Percentiles rank a stretch among this genome's conserved stretches.
Evolutionary conservation across 2,888 invertebrate species (phyloP).

Genomic region (Xylocampa areola): DNA sequence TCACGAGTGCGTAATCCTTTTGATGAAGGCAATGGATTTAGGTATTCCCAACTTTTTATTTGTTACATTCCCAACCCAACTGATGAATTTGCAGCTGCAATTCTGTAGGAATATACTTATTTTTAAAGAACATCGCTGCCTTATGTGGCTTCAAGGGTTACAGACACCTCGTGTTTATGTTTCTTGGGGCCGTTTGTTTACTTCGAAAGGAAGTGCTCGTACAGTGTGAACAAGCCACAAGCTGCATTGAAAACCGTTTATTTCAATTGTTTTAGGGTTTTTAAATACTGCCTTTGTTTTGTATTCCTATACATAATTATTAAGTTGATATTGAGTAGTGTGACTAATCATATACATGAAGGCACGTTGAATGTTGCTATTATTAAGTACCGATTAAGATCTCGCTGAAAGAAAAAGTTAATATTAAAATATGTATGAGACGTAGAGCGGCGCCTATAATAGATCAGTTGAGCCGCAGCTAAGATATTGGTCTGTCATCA

Average conservation of each 20-base stretch:
- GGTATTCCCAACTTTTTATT: too few relatives aligned
- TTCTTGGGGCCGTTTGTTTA: slow-evolving; percentile 47
- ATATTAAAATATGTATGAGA: slow-evolving; percentile 21
- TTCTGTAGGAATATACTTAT: slow-evolving; percentile 30
- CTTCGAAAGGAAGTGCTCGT: slow-evolving; percentile 40
- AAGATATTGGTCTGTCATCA: slow-evolving; percentile 48
- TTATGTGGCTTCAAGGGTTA: slow-evolving; percentile 28
- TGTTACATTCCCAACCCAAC: slow-evolving; percentile 20
- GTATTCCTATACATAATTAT: slow-evolving; percentile 2
- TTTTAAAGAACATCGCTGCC: slow-evolving; percentile 43
- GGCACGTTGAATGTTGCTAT: slow-evolving; percentile 23
- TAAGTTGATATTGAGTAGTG: slow-evolving; percentile 14
- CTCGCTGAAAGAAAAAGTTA: slow-evolving; percentile 18
- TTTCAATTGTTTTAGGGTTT: slow-evolving; percentile 45
- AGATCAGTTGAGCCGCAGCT: slow-evolving; percentile 29
- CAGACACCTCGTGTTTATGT: slow-evolving; percentile 39
- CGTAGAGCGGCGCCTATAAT: slow-evolving; percentile 13
- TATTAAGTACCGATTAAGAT: slow-evolving; percentile 30
- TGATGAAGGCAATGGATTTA: too few relatives aligned
- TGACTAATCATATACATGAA: slow-evolving; percentile 35
- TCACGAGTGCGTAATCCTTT: too few relatives aligned
- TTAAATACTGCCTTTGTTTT: slow-evolving; percentile 31
- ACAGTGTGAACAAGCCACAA: slow-evolving; percentile 33
- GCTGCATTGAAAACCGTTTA: slow-evolving; percentile 35
- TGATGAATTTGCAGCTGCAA: slow-evolving; percentile 35